A percentile compares a stretch with the other conserved stretches of the same genome.
Evolutionary conservation across 2,113 vertebrate genomes (phyloP).

Genomic region (Agelaius tricolor): DNA sequence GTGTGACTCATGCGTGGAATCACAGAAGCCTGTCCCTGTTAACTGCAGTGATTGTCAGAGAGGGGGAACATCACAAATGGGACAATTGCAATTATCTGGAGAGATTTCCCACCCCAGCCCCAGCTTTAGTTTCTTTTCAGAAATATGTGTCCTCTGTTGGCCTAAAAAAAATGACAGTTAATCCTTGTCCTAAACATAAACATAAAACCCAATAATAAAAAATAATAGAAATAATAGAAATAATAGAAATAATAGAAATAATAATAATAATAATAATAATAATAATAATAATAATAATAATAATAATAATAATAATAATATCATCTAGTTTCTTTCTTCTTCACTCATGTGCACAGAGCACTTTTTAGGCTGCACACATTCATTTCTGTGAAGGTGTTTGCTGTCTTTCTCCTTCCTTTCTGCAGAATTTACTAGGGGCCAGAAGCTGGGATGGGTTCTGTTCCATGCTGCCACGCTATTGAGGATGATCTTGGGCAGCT

Average conservation of each 20-base stretch:
- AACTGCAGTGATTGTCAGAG: not conserved
- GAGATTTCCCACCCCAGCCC: fast-evolving
- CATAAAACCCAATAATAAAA: too few species aligned
- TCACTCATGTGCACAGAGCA: not conserved
- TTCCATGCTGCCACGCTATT: fast-evolving
- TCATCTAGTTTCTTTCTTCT: not conserved
- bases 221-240: not conserved
- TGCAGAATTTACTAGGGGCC: not conserved
- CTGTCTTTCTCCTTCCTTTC: not conserved
- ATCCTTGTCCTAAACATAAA: not conserved
- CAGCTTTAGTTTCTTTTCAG: not conserved
- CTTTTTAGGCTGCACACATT: not conserved
- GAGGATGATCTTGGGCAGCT: not conserved
- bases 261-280: not conserved
- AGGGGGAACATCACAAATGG: not conserved
- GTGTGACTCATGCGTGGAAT: not conserved
- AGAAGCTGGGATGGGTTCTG: not conserved
- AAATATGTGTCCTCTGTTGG: not conserved
- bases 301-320: not conserved
- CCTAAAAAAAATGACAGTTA: not conserved
- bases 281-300: too few species aligned
- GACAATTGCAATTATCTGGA: not conserved
- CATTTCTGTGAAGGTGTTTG: not conserved
- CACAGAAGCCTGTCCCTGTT: not conserved
- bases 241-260: not conserved